Evolutionary conservation across 2,797 vertebrate genomes (phyloP).

Genomic region (Pangasius sanitwongsei): DNA sequence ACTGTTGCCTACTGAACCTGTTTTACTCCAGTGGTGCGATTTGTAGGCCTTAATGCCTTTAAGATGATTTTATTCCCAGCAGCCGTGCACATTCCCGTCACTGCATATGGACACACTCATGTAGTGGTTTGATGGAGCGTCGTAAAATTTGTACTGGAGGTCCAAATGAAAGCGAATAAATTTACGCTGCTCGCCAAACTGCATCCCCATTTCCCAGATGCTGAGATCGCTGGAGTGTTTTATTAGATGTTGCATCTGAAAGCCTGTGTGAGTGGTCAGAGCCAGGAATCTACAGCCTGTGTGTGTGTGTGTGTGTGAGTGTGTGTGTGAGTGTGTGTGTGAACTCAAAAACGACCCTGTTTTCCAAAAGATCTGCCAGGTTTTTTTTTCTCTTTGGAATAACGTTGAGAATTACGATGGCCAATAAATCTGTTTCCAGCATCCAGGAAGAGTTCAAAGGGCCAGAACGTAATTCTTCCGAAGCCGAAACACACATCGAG

Average conservation of each 20-base stretch:
- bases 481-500: neutral
- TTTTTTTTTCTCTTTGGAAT: conserved; percentile 48
- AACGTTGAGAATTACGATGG: conserved; percentile 40
- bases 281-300: conserved; percentile 28
- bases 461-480: conserved; percentile 32
- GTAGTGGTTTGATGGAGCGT: neutral
- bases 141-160: conserved; percentile 2
- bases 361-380: conserved; percentile 49
- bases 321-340: conserved; percentile 6
- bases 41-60: neutral
- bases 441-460: conserved; percentile 37
- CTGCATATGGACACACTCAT: neutral
- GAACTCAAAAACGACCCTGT: conserved; percentile 33
- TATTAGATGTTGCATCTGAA: conserved; percentile 42
- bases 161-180: conserved; percentile 34
- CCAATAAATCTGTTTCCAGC: conserved; percentile 35
- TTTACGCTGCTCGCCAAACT: conserved; percentile 44
- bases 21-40: neutral
- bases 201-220: conserved; percentile 41
- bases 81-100: neutral
- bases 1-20: neutral
- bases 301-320: conserved; percentile 21
- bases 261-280: conserved; percentile 36
- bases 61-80: conserved; percentile 6
- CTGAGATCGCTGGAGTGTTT: conserved; percentile 39